phyloP scores from a whole-genome alignment of 2,797 vertebrate species.

The Chaunax sp. region DNA sequence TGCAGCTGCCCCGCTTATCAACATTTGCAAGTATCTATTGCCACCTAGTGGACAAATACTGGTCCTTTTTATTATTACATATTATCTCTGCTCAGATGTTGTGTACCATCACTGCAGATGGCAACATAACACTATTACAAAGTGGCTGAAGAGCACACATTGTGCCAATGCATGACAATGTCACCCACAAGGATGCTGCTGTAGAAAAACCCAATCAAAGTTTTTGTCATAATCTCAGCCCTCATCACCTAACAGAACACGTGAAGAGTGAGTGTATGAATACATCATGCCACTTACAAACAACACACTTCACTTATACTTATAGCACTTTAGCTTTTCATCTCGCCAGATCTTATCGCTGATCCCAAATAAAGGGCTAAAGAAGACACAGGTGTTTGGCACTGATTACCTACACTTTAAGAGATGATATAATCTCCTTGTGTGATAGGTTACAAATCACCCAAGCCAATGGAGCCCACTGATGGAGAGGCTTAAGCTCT shows the following conservation, averaged over 20 bases:
- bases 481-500: conserved; percentile 80
- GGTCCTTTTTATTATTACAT: not conserved
- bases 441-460: conserved; percentile 92
- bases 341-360: conserved; percentile 46
- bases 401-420: conserved; percentile 91
- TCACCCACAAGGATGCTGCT: conserved; percentile 31
- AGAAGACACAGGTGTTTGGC: conserved; percentile 91
- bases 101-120: conserved; percentile 24
- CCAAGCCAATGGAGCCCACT: conserved; percentile 67
- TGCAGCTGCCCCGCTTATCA: conserved; percentile 37
- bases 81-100: conserved; percentile 18
- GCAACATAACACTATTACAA: conserved; percentile 5
- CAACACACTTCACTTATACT: conserved; percentile 65
- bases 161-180: conserved; percentile 12
- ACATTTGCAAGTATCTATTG: conserved; percentile 61
- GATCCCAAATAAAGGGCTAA: conserved; percentile 63
- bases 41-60: conserved; percentile 75
- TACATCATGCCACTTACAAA: conserved; percentile 67
- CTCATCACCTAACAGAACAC: conserved; percentile 52
- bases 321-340: conserved; percentile 51
- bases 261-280: conserved; percentile 67
- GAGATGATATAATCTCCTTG: conserved; percentile 88
- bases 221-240: conserved; percentile 56
- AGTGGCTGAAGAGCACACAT: too few species aligned
- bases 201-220: conserved; percentile 37